These are phyloP conservation scores for Philhelius pedissequus DNA, from an alignment of 2,888 invertebrate species.

Conservation along the genomic window DNA sequence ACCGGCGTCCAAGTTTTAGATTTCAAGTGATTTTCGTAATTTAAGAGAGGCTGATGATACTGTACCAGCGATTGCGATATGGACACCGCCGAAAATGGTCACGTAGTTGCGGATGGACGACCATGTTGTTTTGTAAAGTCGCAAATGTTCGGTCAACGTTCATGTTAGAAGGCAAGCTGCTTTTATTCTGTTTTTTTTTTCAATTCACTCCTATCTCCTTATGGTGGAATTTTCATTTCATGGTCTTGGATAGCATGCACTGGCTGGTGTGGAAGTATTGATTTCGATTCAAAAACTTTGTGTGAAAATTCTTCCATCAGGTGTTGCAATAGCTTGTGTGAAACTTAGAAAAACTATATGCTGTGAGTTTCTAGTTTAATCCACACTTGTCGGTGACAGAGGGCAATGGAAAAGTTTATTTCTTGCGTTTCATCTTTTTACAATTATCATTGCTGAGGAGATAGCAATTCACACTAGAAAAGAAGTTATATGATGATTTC, in stretches of 20 bases:
- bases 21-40: conserved; percentile 48
- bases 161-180: neutral
- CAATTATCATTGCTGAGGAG: neutral
- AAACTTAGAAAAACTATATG: neutral
- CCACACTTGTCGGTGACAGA: neutral
- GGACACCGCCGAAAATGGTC: conserved; percentile 40
- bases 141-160: conserved; percentile 25
- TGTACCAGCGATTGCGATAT: neutral
- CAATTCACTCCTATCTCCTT: conserved; percentile 19
- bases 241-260: conserved; percentile 30
- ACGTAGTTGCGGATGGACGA: conserved; percentile 40
- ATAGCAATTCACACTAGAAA: neutral
- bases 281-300: conserved; percentile 36
- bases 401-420: neutral
- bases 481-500: neutral
- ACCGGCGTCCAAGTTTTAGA: conserved; percentile 51
- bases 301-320: neutral
- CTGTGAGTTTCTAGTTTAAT: neutral
- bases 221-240: neutral
- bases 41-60: conserved; percentile 1
- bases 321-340: neutral
- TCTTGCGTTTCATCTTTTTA: neutral
- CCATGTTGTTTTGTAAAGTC: conserved; percentile 36
- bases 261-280: conserved; percentile 5
- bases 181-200: neutral